These are phyloP conservation scores for Amphilophus citrinellus DNA, from an alignment of 2,113 vertebrate species.

Conservation along the genomic window DNA sequence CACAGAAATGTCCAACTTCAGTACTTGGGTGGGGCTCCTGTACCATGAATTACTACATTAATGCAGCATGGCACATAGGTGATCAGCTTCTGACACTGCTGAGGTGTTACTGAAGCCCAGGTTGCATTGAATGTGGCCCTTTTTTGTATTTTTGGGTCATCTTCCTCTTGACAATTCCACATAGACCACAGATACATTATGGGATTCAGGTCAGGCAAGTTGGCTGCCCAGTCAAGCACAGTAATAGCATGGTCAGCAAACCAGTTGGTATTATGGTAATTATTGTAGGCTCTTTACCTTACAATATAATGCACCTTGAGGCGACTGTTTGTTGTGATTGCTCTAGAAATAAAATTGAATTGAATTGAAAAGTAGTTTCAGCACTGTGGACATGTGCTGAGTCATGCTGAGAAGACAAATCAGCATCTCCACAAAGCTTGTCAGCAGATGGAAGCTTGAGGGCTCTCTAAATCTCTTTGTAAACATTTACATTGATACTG, in stretches of 20 bases:
- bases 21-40: background rate
- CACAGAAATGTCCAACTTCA: background rate
- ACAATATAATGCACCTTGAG: too few relatives aligned
- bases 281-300: too few relatives aligned
- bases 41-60: background rate
- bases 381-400: background rate
- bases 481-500: background rate
- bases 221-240: background rate
- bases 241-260: slow-evolving; percentile 2
- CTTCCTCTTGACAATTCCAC: background rate
- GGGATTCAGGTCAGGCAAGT: background rate
- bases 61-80: background rate
- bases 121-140: background rate
- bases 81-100: background rate
- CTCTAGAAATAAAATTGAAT: too few relatives aligned
- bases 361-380: background rate
- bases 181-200: background rate
- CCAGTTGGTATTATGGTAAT: background rate
- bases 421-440: background rate
- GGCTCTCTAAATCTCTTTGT: background rate
- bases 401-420: background rate
- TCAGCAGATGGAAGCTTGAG: background rate
- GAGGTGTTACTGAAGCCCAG: background rate
- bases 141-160: background rate
- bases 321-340: too few relatives aligned